Conservation (phyloP, 2,113 vertebrate genomes). For the Phodopus roborovskii region DNA sequence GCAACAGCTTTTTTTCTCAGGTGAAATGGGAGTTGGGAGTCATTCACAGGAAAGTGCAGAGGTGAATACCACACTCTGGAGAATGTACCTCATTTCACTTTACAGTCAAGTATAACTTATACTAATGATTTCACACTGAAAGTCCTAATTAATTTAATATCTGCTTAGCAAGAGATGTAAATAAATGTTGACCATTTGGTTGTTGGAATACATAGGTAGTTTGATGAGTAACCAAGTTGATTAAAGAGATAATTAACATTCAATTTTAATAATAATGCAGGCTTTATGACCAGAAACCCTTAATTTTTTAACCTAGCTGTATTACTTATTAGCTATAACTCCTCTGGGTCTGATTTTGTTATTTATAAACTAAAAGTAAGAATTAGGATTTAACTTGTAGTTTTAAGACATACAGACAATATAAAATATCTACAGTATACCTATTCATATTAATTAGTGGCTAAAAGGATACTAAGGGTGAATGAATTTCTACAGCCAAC, state of each 20-base stretch:
- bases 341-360: background rate
- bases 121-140: background rate
- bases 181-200: background rate
- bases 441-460: background rate
- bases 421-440: background rate
- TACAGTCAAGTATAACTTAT: background rate
- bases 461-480: background rate
- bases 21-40: conserved; percentile 20
- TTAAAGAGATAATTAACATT: background rate
- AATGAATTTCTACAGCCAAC: background rate
- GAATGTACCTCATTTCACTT: conserved; percentile 7
- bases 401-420: background rate
- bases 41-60: background rate
- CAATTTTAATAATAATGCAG: background rate
- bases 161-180: background rate
- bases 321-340: background rate
- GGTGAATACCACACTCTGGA: background rate
- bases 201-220: background rate
- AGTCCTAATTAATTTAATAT: background rate
- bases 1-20: background rate
- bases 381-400: background rate
- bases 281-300: background rate
- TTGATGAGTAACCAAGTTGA: background rate
- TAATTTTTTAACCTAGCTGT: background rate
- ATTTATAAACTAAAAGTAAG: background rate